A percentile compares a stretch with the other conserved stretches of the same genome.
phyloP scores from a whole-genome alignment of 2,113 vertebrate species.

The Carollia perspicillata region DNA sequence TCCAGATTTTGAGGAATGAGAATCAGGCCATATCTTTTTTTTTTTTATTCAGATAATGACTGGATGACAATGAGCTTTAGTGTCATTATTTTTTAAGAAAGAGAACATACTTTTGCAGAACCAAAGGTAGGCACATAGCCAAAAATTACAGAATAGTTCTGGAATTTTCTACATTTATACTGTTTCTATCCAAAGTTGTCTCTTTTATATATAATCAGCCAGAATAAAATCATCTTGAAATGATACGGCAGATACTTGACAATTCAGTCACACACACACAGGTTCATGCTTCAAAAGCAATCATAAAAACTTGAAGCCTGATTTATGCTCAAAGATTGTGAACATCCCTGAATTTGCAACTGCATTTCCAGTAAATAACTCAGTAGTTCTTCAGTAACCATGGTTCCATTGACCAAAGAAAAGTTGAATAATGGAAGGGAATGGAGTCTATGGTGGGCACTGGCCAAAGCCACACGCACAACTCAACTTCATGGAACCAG shows the following conservation, averaged over 20 bases:
- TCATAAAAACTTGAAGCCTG: slow-evolving; percentile 36
- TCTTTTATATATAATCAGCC: not conserved
- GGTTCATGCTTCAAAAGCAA: slow-evolving; percentile 41
- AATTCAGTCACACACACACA: slow-evolving; percentile 20
- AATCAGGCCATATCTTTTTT: not conserved
- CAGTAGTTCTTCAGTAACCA: not conserved
- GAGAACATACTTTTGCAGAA: not conserved
- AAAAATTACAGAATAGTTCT: slow-evolving; percentile 32
- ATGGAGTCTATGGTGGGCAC: not conserved
- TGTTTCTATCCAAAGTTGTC: slow-evolving; percentile 26
- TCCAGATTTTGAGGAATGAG: not conserved
- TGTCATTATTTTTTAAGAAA: not conserved
- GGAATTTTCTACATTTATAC: not conserved
- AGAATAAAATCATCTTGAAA: slow-evolving; percentile 47
- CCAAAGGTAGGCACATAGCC: not conserved
- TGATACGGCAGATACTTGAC: slow-evolving; percentile 38
- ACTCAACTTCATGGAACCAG: slow-evolving; percentile 28
- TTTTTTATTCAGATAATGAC: slow-evolving; percentile 21
- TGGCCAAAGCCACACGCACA: not conserved
- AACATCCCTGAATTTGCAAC: not conserved
- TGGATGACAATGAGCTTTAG: not conserved
- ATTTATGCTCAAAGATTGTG: slow-evolving; percentile 35
- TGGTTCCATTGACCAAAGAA: not conserved
- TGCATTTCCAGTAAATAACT: slow-evolving; percentile 23
- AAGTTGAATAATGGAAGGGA: slow-evolving; percentile 18